phyloP scores from a whole-genome alignment of 2,888 invertebrate genomes.

The Lamproptera curius region DNA sequence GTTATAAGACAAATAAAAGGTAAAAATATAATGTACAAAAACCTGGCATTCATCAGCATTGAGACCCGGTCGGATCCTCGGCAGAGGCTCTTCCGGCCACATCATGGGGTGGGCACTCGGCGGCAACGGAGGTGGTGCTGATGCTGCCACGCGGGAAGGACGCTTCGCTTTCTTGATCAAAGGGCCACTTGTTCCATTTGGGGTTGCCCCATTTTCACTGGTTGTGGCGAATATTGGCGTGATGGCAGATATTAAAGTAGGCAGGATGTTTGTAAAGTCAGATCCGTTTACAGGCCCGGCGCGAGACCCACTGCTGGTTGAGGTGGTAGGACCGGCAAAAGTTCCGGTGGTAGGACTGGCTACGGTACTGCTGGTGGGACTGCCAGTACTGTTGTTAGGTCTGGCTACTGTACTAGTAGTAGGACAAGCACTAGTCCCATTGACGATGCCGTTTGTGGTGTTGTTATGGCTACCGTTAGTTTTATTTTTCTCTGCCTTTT shows the following conservation, averaged over 20 bases:
- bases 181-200: no score
- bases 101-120: conserved; percentile 48
- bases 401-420: no score
- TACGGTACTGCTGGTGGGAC: not conserved
- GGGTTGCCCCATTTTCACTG: no score
- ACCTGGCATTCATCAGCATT: conserved; percentile 66
- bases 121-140: conserved; percentile 51
- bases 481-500: not conserved
- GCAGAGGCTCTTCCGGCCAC: conserved; percentile 54
- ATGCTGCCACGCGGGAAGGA: conserved; percentile 47
- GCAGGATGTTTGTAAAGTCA: no score
- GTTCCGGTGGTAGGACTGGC: no score
- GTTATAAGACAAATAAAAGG: no score
- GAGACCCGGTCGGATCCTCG: conserved; percentile 41
- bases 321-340: not conserved
- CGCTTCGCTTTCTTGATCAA: conserved; percentile 32
- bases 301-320: conserved; percentile 18
- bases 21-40: conserved; percentile 8
- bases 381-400: not conserved
- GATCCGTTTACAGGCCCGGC: no score
- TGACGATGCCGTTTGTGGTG: not conserved
- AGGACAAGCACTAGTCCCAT: no score
- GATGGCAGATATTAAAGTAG: no score
- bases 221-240: no score
- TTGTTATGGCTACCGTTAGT: not conserved